These are phyloP conservation scores for Lutraria rhynchaena DNA, from an alignment of 1,140 invertebrate genomes.

Conservation along the genomic window DNA sequence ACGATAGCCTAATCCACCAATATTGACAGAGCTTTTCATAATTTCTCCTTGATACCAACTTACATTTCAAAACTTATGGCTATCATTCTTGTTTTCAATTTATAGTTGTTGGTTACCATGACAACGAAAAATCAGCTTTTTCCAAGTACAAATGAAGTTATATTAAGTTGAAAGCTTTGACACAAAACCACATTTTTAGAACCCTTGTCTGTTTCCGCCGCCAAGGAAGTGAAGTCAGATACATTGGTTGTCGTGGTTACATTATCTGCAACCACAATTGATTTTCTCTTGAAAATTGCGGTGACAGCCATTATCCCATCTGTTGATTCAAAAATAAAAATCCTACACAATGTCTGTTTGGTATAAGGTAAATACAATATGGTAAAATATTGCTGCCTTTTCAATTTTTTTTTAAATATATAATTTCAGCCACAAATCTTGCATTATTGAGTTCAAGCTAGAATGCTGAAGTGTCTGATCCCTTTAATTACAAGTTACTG, in stretches of 20 bases:
- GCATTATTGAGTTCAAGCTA: too few species aligned
- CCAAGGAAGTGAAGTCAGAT: slow-evolving; percentile 41
- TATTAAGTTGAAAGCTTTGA: slow-evolving; percentile 52
- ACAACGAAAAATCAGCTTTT: slow-evolving; percentile 25
- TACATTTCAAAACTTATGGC: slow-evolving; percentile 30
- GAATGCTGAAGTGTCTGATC: too few species aligned
- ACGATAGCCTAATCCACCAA: slow-evolving; percentile 41
- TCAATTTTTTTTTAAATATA: too few species aligned
- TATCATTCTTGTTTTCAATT: slow-evolving; percentile 21
- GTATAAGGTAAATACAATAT: neutral
- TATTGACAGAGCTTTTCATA: slow-evolving; percentile 54
- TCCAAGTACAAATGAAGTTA: slow-evolving; percentile 42
- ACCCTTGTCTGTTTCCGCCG: slow-evolving; percentile 48
- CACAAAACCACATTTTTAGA: slow-evolving; percentile 56
- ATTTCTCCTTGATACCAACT: slow-evolving; percentile 40
- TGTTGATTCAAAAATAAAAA: slow-evolving; percentile 40
- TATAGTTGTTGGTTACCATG: slow-evolving; percentile 22
- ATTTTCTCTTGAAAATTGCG: slow-evolving; percentile 25
- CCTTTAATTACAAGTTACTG: too few species aligned
- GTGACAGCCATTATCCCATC: slow-evolving; percentile 31
- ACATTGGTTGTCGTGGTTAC: slow-evolving; percentile 51
- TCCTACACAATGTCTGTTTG: neutral
- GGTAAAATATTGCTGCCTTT: too few species aligned
- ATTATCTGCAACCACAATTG: slow-evolving; percentile 53
- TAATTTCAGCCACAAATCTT: too few species aligned